Evolutionary conservation across 2,888 invertebrate genomes (phyloP).

Genomic region (Apamea monoglypha): DNA sequence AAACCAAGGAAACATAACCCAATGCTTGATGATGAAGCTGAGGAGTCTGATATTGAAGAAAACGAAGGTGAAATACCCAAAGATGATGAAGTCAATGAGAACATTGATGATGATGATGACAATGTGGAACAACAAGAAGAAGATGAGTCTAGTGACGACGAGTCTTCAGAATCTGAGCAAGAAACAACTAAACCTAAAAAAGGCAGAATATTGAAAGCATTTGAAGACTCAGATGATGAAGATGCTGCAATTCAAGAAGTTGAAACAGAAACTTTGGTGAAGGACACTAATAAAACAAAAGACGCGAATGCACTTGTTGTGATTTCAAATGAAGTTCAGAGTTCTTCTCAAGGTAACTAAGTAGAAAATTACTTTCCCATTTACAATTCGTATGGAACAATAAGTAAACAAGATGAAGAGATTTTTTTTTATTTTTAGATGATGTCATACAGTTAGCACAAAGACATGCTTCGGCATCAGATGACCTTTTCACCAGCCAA

Average conservation of each 20-base stretch:
- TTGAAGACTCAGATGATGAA: slow-evolving; percentile 88
- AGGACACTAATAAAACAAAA: slow-evolving; percentile 27
- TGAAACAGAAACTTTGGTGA: slow-evolving; percentile 6
- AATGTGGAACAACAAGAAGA: slow-evolving; percentile 71
- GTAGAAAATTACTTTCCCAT: too few relatives aligned
- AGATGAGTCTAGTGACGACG: slow-evolving; percentile 76
- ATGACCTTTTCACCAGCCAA: slow-evolving; percentile 82
- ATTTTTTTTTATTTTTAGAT: slow-evolving; percentile 74
- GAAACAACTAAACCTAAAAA: slow-evolving; percentile 77
- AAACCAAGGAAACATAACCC: slow-evolving; percentile 84
- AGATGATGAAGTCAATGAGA: slow-evolving; percentile 73
- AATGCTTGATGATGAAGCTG: slow-evolving; percentile 88
- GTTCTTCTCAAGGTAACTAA: slow-evolving; percentile 78
- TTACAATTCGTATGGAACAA: not conserved
- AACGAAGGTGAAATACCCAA: slow-evolving; percentile 66
- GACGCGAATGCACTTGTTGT: slow-evolving; percentile 34
- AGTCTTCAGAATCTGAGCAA: slow-evolving; percentile 80
- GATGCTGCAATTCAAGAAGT: slow-evolving; percentile 49
- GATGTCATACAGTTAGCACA: slow-evolving; percentile 83
- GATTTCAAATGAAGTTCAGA: slow-evolving; percentile 56
- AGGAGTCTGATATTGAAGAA: slow-evolving; percentile 85
- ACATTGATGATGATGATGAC: slow-evolving; percentile 65
- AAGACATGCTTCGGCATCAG: slow-evolving; percentile 76
- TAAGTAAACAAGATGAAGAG: not conserved
- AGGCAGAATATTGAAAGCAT: slow-evolving; percentile 86